Base-by-base conservation (phyloP, 2,113 vertebrate genomes). In the Planiliza haematocheilus region DNA sequence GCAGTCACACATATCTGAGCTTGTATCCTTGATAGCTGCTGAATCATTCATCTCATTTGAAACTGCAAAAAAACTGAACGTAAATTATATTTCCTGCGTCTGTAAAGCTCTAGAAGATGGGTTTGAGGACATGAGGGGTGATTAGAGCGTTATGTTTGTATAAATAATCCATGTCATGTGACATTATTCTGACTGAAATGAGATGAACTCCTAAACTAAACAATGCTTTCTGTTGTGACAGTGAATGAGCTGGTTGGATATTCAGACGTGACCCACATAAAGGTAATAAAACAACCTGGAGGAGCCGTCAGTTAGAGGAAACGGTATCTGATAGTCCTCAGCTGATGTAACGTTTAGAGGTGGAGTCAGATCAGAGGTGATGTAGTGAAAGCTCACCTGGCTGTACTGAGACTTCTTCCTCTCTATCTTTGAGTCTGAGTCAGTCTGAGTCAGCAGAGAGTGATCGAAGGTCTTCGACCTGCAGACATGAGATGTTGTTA, bases 371-470 rank as follows among this genome's bases (percentile, higher is more conserved):
- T 59, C 12, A 36, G 20, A 14, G 21, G 17, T 43, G 5, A 11
- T 10, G 16, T 30, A 3, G 1, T 16, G 17, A 48, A n/a, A 0
- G 8, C 81, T 80, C 50, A 98, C 97, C 95, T 97, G 95, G 88
- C 91, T 95, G 77, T 96, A 95, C 39, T 88, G 88, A 48, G 90
- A 92, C 87, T 98, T 98, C 81, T 97, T 98, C 77, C 95, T 94
- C 85, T 97, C 96, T 9, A 65, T 60, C 88, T 98, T 99, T 10
- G 90, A 70, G 38, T 95, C 93, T 12, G 48, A 77, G 62, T 96
- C 91, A 3, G 67, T 77, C 60, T 90, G 86, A 74, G 89, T 81
- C 67, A 93, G 77, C 62, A 92, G 70, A 0, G 89, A 87, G 45
- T 84, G 77, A 50, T 95, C 94, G 52, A 93, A 94, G 59, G 93